Conservation (phyloP, 2,797 vertebrate species). For the Euphonia xanthogaster region DNA sequence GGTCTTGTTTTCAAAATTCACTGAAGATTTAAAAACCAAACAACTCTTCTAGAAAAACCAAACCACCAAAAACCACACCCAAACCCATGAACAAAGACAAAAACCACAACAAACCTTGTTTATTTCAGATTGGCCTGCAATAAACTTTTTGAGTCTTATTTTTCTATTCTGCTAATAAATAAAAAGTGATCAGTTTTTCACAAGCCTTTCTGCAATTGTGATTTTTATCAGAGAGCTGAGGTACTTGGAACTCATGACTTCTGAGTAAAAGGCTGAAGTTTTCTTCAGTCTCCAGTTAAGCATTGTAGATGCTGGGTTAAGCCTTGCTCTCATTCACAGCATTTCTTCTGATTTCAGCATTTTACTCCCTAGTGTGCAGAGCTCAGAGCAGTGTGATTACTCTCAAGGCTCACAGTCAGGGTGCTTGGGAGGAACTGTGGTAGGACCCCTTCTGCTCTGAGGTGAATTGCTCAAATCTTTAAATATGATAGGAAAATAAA, state of each 20-base stretch:
- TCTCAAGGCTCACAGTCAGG: background rate
- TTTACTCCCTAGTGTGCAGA: rapidly evolving
- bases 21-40: background rate
- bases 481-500: background rate
- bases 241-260: background rate
- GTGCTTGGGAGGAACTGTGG: background rate
- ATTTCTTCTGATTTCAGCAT: background rate
- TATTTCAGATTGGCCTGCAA: background rate
- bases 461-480: background rate
- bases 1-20: background rate
- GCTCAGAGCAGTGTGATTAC: background rate
- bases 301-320: background rate
- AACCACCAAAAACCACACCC: background rate
- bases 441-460: background rate
- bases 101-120: rapidly evolving
- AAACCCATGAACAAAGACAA: background rate
- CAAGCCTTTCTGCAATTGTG: background rate
- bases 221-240: background rate
- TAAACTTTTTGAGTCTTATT: background rate
- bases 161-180: background rate
- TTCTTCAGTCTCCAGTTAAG: background rate
- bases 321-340: background rate
- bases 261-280: background rate
- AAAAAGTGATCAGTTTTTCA: background rate
- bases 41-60: background rate